phyloP scores from a whole-genome alignment of 2,888 invertebrate species.

The Apamea sordens region DNA sequence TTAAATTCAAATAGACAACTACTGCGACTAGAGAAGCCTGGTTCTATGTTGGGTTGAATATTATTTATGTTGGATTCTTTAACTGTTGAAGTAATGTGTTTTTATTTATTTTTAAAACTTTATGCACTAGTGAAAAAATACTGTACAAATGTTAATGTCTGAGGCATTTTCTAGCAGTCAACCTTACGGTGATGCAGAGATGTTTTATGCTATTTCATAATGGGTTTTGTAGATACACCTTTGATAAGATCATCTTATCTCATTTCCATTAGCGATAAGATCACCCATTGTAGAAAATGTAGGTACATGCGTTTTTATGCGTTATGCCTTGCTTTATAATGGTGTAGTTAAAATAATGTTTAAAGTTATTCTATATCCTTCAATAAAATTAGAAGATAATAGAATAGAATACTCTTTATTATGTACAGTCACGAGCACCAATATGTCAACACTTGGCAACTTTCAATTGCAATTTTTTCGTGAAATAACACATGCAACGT shows the following conservation, averaged over 20 bases:
- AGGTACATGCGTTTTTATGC: not conserved
- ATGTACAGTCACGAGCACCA: too few relatives aligned
- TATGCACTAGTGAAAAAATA: too few relatives aligned
- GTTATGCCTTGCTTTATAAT: not conserved
- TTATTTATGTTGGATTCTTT: not conserved
- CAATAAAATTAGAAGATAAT: not conserved
- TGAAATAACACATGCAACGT: too few relatives aligned
- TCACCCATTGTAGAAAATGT: not conserved
- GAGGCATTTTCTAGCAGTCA: too few relatives aligned
- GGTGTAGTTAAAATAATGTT: not conserved
- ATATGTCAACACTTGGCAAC: too few relatives aligned
- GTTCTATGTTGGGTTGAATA: not conserved
- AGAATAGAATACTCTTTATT: not conserved
- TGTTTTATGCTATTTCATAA: not conserved
- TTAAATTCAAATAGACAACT: slow-evolving; percentile 3
- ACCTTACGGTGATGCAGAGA: too few relatives aligned
- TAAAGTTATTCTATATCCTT: not conserved
- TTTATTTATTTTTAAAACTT: too few relatives aligned
- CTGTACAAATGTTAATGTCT: too few relatives aligned
- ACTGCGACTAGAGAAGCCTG: not conserved
- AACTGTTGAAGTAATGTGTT: not conserved
- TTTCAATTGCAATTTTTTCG: too few relatives aligned
- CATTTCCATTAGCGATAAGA: slow-evolving; percentile 2
- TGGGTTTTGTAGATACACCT: not conserved
- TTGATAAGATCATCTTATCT: not conserved